phyloP scores from a whole-genome alignment of 2,888 invertebrate genomes.

The Torymus auratus region DNA sequence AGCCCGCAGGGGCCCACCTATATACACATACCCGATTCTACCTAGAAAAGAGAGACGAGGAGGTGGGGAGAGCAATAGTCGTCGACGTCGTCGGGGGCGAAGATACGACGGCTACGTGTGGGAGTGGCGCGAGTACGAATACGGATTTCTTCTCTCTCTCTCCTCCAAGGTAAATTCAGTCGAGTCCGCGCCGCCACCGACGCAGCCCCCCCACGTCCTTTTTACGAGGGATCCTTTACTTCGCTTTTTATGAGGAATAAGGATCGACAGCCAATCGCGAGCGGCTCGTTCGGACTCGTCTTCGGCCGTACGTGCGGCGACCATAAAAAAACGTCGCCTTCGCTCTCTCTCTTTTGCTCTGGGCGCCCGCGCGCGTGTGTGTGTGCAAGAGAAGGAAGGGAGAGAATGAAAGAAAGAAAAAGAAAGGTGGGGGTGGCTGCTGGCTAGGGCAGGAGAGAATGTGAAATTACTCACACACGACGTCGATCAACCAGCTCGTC shows the following conservation, averaged over 20 bases:
- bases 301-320: constrained; percentile 52
- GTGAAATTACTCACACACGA: constrained; percentile 88
- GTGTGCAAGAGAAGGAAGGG: constrained; percentile 13
- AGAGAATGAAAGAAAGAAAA: constrained; percentile 3
- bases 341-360: constrained; percentile 12
- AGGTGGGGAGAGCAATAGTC: background rate
- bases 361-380: background rate
- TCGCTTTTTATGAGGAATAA: constrained; percentile 62
- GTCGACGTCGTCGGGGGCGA: background rate
- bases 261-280: constrained; percentile 61
- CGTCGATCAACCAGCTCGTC: constrained; percentile 91
- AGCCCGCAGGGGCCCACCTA: too few species aligned
- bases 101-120: constrained; percentile 14
- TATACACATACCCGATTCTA: too few species aligned
- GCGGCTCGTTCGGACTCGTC: constrained; percentile 53
- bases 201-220: constrained; percentile 29
- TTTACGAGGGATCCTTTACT: constrained; percentile 61
- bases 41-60: background rate
- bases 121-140: constrained; percentile 5
- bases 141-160: constrained; percentile 37
- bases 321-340: constrained; percentile 52
- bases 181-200: constrained; percentile 26
- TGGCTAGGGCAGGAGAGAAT: constrained; percentile 44
- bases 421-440: background rate
- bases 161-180: constrained; percentile 39